These are phyloP conservation scores for Flexamia atlantica DNA, from an alignment of 2,888 invertebrate species.

Conservation along the genomic window DNA sequence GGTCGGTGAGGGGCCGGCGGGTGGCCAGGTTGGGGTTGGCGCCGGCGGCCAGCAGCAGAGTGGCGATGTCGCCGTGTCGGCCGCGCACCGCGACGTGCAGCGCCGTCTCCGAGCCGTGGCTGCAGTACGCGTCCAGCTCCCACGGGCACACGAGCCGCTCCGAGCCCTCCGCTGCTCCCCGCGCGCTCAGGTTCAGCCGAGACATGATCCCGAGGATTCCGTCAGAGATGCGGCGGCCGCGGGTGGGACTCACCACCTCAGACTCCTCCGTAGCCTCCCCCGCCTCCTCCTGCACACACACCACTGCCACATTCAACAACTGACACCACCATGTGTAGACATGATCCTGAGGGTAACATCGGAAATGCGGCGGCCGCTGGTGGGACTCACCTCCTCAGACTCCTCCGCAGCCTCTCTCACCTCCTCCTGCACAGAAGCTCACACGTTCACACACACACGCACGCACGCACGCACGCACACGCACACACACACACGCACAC, in stretches of 20 bases:
- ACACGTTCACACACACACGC: too few species aligned
- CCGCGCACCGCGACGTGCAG: slow-evolving; percentile 89
- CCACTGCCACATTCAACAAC: background rate
- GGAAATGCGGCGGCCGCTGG: slow-evolving; percentile 82
- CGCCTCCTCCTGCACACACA: background rate
- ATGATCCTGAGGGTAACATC: slow-evolving; percentile 94
- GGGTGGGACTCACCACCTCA: slow-evolving; percentile 55
- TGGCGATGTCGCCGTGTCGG: slow-evolving; percentile 84
- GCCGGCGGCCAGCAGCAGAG: slow-evolving; percentile 84
- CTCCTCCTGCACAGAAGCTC: slow-evolving; percentile 6
- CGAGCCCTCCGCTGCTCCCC: slow-evolving; percentile 69
- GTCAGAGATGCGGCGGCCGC: slow-evolving; percentile 84
- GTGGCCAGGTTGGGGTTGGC: slow-evolving; percentile 89
- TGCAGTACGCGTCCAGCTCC: slow-evolving; percentile 85
- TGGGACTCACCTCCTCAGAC: slow-evolving; percentile 55
- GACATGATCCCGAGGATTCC: slow-evolving; percentile 94
- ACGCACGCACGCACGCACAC: too few species aligned
- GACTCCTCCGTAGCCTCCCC: slow-evolving; percentile 18
- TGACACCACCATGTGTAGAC: too few species aligned
- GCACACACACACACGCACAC: too few species aligned
- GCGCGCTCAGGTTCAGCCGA: slow-evolving; percentile 82
- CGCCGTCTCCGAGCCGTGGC: slow-evolving; percentile 88
- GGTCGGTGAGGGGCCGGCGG: slow-evolving; percentile 50
- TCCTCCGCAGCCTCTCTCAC: slow-evolving; percentile 17
- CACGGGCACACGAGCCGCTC: slow-evolving; percentile 82